These are phyloP conservation scores for Acheta domesticus DNA, from an alignment of 2,888 invertebrate genomes.

Conservation along the genomic window DNA sequence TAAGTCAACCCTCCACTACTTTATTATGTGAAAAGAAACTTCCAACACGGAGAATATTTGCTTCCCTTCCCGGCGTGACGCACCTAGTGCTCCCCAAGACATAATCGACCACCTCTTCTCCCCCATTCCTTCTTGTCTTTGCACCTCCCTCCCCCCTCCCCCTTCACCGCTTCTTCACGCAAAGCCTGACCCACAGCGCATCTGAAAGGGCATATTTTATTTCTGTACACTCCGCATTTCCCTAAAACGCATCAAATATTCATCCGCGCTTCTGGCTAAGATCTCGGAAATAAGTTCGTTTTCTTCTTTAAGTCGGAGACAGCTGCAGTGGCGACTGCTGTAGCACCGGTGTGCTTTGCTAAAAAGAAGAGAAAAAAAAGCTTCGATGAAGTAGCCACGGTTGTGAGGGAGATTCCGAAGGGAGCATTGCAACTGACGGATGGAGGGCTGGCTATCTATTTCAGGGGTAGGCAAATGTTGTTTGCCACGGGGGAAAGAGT, in stretches of 20 bases:
- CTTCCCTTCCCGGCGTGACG: too few relatives aligned
- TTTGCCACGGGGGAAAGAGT: too few relatives aligned
- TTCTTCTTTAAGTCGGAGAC: background rate
- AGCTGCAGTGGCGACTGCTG: background rate
- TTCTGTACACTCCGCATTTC: conserved; percentile 1
- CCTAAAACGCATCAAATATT: conserved; percentile 18
- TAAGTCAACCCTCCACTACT: too few relatives aligned
- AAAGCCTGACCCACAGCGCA: background rate
- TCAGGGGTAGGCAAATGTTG: too few relatives aligned
- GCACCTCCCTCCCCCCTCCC: background rate
- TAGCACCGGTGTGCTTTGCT: background rate
- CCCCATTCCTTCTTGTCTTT: background rate
- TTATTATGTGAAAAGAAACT: too few relatives aligned
- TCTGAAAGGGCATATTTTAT: background rate
- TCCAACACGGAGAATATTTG: too few relatives aligned
- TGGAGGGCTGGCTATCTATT: too few relatives aligned
- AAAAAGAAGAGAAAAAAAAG: background rate
- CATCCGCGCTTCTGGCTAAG: background rate
- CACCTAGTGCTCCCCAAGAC: too few relatives aligned
- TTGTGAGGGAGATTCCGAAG: background rate
- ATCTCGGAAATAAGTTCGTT: conserved; percentile 11
- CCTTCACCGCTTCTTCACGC: background rate
- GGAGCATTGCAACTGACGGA: too few relatives aligned
- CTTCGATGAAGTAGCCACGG: background rate
- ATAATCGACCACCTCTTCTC: too few relatives aligned